Conservation (phyloP, 1,140 invertebrate genomes). For the Copidosoma floridanum region DNA sequence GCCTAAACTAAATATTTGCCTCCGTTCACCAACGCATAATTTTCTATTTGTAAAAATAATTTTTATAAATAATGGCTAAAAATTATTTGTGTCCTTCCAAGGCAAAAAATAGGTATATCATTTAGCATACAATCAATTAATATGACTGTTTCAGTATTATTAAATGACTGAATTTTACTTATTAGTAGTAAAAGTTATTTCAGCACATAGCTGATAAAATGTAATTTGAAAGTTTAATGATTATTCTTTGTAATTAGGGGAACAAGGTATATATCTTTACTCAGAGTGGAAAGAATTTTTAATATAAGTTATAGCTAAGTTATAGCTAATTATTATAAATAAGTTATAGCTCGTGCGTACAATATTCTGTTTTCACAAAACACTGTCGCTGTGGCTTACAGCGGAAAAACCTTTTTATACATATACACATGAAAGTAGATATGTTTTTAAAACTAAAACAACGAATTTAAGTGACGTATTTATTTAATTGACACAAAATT, state of each 20-base stretch:
- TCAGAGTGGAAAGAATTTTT: slow-evolving; percentile 2
- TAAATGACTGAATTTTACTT: slow-evolving; percentile 32
- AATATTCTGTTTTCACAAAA: neutral
- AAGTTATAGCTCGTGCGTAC: neutral
- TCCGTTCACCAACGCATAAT: no score
- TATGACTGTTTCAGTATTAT: slow-evolving; percentile 28
- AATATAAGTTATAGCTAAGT: no score
- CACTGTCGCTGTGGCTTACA: no score
- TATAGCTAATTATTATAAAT: no score
- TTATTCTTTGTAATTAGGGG: neutral
- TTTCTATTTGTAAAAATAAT: slow-evolving; percentile 12
- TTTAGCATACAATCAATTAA: slow-evolving; percentile 2
- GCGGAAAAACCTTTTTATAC: neutral
- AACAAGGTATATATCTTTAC: slow-evolving; percentile 29
- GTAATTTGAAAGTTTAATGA: slow-evolving; percentile 3
- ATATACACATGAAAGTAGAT: no score
- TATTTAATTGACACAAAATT: no score
- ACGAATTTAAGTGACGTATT: no score
- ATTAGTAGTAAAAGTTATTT: slow-evolving; percentile 26
- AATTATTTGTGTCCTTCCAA: neutral
- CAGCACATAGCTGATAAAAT: slow-evolving; percentile 9
- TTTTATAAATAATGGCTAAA: no score
- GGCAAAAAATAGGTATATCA: neutral
- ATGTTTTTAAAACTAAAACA: no score
- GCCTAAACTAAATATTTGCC: no score